Base-by-base conservation (phyloP, 2,888 invertebrate species). In the Melieria crassipennis region DNA sequence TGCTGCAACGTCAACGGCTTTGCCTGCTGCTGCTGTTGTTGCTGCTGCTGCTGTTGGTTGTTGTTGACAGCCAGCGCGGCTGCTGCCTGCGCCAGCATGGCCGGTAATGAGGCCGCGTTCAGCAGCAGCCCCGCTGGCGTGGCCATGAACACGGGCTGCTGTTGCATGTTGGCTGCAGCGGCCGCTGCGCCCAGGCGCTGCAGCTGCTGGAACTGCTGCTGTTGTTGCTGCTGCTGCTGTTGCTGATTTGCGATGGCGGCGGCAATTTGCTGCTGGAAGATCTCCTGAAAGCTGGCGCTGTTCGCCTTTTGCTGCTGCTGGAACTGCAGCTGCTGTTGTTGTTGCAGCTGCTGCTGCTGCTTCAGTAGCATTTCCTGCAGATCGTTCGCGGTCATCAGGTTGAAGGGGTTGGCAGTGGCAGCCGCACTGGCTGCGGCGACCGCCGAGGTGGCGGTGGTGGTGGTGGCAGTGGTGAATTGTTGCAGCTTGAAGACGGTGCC, bases 401-500 rank as follows among this genome's bases (percentile, higher is more conserved):
- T 83, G n/a, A 83, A 84, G 0, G 83, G 83, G 77, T 83, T 84
- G 1, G 73, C 69, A 2, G 73, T 75, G 13, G 72, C 68, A 10
- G 74, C 66, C 4, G 75, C 73, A n/a, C 79, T 73, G 4, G 81
- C 73, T 0, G 82, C 78, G 7, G 81, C 80, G 13, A 84, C 79
- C 3, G 83, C 83, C 0, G 84, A 83, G 7, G 84, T 84, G 7
- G 84, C 84, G 6, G 84, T 84, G 10, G 84, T 84, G 6, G 84
- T 84, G 0, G 84, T 84, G 10, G 84, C 84, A 0, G 84, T 84
- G 2, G 84, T 84, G 60, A 84, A 84, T 72, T 84, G 84, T 46
- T 86, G 87, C 69, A 87, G 74, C 77, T 87, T 87, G 58, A 87
- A 85, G 13, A 87, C 86, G 45, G 87, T 86, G 9, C 87, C 87